Evolutionary conservation across 2,797 vertebrate species (phyloP).

Genomic region (Dryobates pubescens): DNA sequence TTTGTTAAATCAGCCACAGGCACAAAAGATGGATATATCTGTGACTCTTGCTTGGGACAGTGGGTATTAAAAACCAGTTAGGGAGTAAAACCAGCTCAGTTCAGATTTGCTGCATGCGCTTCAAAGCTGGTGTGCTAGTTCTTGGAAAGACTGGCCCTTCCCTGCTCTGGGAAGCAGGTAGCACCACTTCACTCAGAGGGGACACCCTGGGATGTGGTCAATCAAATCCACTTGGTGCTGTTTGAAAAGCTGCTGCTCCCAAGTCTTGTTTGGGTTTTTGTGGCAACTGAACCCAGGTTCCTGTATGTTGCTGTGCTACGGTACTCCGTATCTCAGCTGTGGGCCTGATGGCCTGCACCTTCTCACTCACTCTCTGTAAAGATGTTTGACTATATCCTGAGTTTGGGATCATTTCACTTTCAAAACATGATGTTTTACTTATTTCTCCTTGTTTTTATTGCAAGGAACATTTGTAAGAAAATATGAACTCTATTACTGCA

Average conservation of each 20-base stretch:
- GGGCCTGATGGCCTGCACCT: not conserved
- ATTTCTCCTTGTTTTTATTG: not conserved
- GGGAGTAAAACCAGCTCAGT: not conserved
- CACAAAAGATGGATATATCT: not conserved
- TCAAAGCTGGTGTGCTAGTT: not conserved
- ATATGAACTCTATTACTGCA: not conserved
- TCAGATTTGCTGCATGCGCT: not conserved
- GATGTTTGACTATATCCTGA: not conserved
- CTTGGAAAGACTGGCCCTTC: not conserved
- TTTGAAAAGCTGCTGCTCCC: not conserved
- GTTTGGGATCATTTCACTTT: not conserved
- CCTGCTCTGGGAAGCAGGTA: not conserved
- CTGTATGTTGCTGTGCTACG: not conserved
- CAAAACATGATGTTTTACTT: not conserved
- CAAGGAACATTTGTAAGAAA: not conserved
- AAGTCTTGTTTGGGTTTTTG: not conserved
- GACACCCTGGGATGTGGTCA: accelerated
- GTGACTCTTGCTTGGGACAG: not conserved
- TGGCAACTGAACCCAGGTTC: not conserved
- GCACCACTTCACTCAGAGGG: not conserved
- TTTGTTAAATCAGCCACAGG: conserved; percentile 1
- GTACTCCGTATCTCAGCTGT: not conserved
- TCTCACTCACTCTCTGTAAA: not conserved
- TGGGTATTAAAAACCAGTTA: not conserved
- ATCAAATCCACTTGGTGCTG: not conserved